Evolutionary conservation across 2,888 invertebrate species (phyloP).

Genomic region (Dicyrtomina minuta): DNA sequence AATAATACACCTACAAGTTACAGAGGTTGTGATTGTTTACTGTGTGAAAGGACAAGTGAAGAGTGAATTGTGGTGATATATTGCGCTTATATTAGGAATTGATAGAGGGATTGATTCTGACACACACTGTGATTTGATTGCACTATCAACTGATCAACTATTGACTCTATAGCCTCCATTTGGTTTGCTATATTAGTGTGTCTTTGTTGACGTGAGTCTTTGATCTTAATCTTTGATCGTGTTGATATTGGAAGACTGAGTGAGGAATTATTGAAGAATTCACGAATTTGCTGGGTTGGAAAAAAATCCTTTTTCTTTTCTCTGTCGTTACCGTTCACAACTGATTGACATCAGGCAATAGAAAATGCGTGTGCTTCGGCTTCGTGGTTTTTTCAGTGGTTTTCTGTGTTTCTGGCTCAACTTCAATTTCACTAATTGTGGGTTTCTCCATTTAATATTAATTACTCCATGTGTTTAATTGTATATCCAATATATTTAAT

Average conservation of each 20-base stretch:
- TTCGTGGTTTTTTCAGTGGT: constrained; percentile 43
- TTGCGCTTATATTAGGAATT: no score
- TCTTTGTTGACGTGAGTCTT: neutral
- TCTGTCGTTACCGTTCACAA: constrained; percentile 28
- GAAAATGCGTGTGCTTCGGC: constrained; percentile 23
- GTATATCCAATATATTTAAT: neutral
- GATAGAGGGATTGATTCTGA: no score
- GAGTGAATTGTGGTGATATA: no score
- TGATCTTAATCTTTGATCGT: neutral
- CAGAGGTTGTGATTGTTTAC: no score
- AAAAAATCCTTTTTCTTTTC: constrained; percentile 28
- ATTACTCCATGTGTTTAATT: constrained; percentile 15
- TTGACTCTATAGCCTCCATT: no score
- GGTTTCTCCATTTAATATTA: constrained; percentile 35
- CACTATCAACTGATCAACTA: no score
- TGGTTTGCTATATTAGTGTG: no score
- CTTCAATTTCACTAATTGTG: constrained; percentile 46
- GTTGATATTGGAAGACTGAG: neutral
- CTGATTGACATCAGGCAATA: constrained; percentile 22
- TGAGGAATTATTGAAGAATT: neutral
- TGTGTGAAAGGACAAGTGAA: no score
- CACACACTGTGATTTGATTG: no score
- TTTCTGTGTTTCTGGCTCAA: constrained; percentile 50
- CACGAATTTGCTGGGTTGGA: constrained; percentile 29
- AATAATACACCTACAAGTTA: no score